Percentiles rank a stretch among this genome's conserved stretches.
phyloP scores from a whole-genome alignment of 2,797 vertebrate species.

The Helicolenus hilgendorfi region DNA sequence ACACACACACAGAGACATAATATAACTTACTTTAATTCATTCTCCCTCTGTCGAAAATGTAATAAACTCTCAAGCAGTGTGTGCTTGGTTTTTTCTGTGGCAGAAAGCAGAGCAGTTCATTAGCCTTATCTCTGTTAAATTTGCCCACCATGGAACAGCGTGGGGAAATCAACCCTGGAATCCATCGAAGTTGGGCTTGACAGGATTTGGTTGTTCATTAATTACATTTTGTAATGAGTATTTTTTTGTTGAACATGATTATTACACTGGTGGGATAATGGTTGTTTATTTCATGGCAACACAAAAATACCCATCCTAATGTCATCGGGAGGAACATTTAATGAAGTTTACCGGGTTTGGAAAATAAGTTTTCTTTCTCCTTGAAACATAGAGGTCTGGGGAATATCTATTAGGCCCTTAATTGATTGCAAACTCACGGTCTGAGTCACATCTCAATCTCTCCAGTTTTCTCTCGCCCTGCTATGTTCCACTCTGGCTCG shows the following conservation, averaged over 20 bases:
- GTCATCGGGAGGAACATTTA: conserved; percentile 64
- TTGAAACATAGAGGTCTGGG: conserved; percentile 63
- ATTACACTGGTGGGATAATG: conserved; percentile 80
- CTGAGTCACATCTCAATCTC: conserved; percentile 76
- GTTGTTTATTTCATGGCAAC: conserved; percentile 79
- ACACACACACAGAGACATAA: conserved; percentile 23
- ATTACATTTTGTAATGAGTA: conserved; percentile 85
- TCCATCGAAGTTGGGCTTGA: conserved; percentile 74
- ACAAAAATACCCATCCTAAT: conserved; percentile 59
- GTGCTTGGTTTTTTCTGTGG: conserved; percentile 39
- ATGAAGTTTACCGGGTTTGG: conserved; percentile 66
- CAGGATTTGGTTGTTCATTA: conserved; percentile 85
- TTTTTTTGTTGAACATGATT: conserved; percentile 84
- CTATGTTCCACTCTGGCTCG: conserved; percentile 19
- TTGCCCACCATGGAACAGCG: conserved; percentile 74
- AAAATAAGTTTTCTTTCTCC: conserved; percentile 71
- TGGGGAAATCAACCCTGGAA: conserved; percentile 77
- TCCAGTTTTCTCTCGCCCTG: conserved; percentile 13
- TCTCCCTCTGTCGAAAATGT: conserved; percentile 23
- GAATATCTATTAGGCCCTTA: conserved; percentile 76
- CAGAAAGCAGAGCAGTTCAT: conserved; percentile 68
- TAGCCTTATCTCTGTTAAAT: conserved; percentile 80
- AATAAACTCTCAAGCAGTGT: conserved; percentile 55
- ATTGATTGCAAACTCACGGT: conserved; percentile 79
- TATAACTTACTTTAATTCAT: conserved; percentile 30